Evolutionary conservation across 2,888 invertebrate species (phyloP).

Genomic region (Charanyca ferruginea): DNA sequence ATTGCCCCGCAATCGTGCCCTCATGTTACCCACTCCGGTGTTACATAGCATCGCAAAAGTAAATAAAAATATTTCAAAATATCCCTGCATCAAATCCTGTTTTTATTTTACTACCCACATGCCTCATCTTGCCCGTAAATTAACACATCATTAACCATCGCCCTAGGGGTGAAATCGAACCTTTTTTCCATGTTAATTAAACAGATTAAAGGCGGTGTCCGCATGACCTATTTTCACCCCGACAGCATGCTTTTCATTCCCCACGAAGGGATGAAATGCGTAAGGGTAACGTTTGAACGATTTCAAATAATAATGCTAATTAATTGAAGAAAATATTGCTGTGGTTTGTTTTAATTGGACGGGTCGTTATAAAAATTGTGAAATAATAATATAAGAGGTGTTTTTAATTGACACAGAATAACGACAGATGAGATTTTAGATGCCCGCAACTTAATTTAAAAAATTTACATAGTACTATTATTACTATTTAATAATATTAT

Average conservation of each 20-base stretch:
- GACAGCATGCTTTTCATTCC: slow-evolving; percentile 74
- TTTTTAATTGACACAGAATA: neutral
- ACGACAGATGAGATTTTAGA: neutral
- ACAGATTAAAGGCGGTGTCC: slow-evolving; percentile 83
- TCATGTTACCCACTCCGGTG: too few species aligned
- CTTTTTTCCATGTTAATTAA: slow-evolving; percentile 88
- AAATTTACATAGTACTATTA: too few species aligned
- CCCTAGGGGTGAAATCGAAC: slow-evolving; percentile 84
- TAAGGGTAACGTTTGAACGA: slow-evolving; percentile 76
- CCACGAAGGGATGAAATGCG: slow-evolving; percentile 61
- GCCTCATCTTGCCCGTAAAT: slow-evolving; percentile 65
- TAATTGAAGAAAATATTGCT: slow-evolving; percentile 85
- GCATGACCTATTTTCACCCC: slow-evolving; percentile 89
- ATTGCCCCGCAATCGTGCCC: too few species aligned
- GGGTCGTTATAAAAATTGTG: slow-evolving; percentile 36
- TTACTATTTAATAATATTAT: too few species aligned
- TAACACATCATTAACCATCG: slow-evolving; percentile 85
- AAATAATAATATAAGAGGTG: neutral
- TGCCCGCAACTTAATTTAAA: too few species aligned
- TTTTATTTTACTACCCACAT: slow-evolving; percentile 44
- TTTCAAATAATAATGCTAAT: slow-evolving; percentile 87
- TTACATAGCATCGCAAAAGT: too few species aligned
- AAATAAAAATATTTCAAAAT: slow-evolving; percentile 11
- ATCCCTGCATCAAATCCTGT: slow-evolving; percentile 11
- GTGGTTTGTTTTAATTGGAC: slow-evolving; percentile 77